These are phyloP conservation scores for Tipula confusa DNA, from an alignment of 2,888 invertebrate species.

Conservation along the genomic window DNA sequence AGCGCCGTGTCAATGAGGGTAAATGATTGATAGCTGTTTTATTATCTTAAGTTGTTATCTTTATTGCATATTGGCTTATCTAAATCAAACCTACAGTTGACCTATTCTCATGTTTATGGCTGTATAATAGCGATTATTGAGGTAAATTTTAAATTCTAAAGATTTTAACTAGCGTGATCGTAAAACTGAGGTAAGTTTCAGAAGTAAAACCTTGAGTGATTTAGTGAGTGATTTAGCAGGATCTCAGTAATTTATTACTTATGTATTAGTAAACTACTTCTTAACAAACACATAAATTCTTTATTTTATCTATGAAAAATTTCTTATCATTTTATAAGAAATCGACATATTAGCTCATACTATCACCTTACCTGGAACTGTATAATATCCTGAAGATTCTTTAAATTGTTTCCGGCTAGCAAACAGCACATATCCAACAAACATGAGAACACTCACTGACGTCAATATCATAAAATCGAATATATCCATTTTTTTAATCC, in stretches of 20 bases:
- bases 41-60: neutral
- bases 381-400: constrained; percentile 35
- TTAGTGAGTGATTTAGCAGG: too few relatives aligned
- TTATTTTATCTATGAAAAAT: neutral
- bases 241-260: too few relatives aligned
- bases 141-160: too few relatives aligned
- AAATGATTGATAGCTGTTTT: too few relatives aligned
- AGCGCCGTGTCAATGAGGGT: too few relatives aligned
- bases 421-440: constrained; percentile 30
- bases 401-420: neutral
- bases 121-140: too few relatives aligned
- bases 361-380: constrained; percentile 37
- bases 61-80: neutral
- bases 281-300: neutral
- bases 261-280: too few relatives aligned
- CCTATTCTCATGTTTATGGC: neutral
- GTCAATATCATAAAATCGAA: constrained; percentile 30
- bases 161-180: too few relatives aligned
- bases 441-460: neutral
- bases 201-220: too few relatives aligned
- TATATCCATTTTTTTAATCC: constrained; percentile 31
- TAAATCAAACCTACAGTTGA: neutral
- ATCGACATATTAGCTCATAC: neutral
- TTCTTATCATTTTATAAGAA: neutral
- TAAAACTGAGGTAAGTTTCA: too few relatives aligned